Evolutionary conservation across 2,113 vertebrate genomes (phyloP).

Genomic region (Phyllostomus discolor): DNA sequence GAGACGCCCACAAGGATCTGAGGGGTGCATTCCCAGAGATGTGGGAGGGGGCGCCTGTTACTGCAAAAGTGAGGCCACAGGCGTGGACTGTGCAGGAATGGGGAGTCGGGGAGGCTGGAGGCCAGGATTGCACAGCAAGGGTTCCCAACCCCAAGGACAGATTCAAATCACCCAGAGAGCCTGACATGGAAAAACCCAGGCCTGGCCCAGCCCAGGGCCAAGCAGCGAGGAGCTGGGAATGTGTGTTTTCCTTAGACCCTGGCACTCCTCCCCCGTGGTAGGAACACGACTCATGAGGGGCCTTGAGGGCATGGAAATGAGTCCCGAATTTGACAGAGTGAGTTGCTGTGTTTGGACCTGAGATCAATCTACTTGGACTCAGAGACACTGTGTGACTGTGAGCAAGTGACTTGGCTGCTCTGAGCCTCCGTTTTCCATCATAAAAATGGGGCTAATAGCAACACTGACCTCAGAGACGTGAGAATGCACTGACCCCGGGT

Average conservation of each 20-base stretch:
- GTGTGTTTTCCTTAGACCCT: background rate
- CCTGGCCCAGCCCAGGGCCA: background rate
- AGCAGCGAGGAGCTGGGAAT: fast-evolving
- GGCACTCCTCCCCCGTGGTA: background rate
- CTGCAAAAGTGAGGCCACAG: fast-evolving
- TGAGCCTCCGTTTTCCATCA: background rate
- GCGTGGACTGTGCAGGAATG: background rate
- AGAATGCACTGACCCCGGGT: fast-evolving
- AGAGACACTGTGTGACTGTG: background rate
- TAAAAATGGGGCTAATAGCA: background rate
- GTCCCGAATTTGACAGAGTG: no score
- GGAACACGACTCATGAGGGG: background rate
- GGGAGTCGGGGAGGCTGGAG: background rate
- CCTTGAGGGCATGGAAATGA: background rate
- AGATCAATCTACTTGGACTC: background rate
- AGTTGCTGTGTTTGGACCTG: background rate
- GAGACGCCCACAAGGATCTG: no score
- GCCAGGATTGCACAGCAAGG: fast-evolving
- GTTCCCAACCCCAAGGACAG: background rate
- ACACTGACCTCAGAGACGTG: background rate
- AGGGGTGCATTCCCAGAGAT: no score
- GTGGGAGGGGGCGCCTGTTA: background rate
- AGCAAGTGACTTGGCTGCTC: background rate
- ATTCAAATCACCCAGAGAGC: background rate
- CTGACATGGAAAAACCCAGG: background rate